A percentile compares a stretch with the other conserved stretches of the same genome.
Conservation (phyloP, 2,888 invertebrate genomes). For the Eristalis tenax region DNA sequence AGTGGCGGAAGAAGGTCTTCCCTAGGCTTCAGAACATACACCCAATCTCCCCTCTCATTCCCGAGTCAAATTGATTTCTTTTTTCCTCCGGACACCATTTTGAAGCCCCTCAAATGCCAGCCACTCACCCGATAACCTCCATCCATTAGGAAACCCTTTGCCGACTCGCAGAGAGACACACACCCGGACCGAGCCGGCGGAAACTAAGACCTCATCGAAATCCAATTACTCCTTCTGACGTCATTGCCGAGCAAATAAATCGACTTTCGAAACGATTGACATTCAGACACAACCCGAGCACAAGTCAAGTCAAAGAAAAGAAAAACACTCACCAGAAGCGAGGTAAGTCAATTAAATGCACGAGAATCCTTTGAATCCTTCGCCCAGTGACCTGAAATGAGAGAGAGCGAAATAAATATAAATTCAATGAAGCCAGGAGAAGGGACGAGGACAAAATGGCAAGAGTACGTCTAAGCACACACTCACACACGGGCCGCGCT, state of each 20-base stretch:
- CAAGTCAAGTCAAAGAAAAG: background rate
- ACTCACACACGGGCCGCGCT: too few species aligned
- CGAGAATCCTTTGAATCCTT: constrained; percentile 32
- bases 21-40: too few species aligned
- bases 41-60: too few species aligned
- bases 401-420: background rate
- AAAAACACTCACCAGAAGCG: constrained; percentile 27
- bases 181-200: background rate
- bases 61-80: too few species aligned
- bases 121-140: background rate
- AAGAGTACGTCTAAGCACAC: background rate
- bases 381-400: constrained; percentile 28
- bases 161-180: background rate
- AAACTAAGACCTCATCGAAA: background rate
- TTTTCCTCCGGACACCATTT: too few species aligned
- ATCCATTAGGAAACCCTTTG: background rate
- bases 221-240: background rate
- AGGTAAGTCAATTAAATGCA: constrained; percentile 49
- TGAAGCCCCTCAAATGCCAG: too few species aligned
- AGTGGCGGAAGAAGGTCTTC: too few species aligned
- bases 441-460: background rate
- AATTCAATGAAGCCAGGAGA: constrained; percentile 3
- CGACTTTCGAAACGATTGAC: background rate
- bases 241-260: background rate
- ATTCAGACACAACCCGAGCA: background rate